Evolutionary conservation across 2,888 invertebrate genomes (phyloP), one percentile per base, ranked within the genome.

Genomic region (Vandiemenella viatica): DNA sequence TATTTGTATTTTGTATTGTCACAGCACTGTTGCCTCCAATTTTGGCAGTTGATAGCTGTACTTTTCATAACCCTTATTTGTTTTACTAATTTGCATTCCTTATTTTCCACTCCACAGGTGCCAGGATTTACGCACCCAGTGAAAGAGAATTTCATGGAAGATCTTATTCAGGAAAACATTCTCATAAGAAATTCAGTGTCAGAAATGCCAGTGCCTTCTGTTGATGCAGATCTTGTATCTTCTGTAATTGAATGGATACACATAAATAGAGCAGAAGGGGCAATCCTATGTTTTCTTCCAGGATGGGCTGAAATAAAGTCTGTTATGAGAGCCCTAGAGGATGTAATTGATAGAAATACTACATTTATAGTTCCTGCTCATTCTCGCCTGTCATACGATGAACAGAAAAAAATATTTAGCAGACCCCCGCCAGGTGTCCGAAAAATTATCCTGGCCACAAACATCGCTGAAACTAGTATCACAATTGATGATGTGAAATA

Each of bases 231-330:
- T 37, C 44, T 70, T 10, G 62, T 75, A 10, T 66, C 65, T 1
- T 67, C 70, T 51, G 61, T 74, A 10, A 72, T 84, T 56, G 63
- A 67, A 55, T 72, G 74, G 53, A 73, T 84, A n/a, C 71, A 77
- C 45, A 62, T 59, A 8, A 68, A 61, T 1, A 73, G 77, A 57
- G 67, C 75, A 42, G 49, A 48, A 22, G 84, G 84, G 1, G 80
- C 80, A 1, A 80, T 85, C 57, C 66, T 85, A 43, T 79, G 79
- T 38, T 85, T 85, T 56, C 69, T 85, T 6, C 83, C 85, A 15
- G 83, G 84, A 13, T 84, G 85, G 84, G 67, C 72, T 3, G 82
- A 83, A 51, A 84, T 85, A 37, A 67, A 66, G 19, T 64, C 65
- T 43, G 65, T 79, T 0, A 67, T 70, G 44, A 65, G 64, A 15